Base-by-base conservation (phyloP, 2,113 vertebrate genomes). In the Machaerirhynchus nigripectus region DNA sequence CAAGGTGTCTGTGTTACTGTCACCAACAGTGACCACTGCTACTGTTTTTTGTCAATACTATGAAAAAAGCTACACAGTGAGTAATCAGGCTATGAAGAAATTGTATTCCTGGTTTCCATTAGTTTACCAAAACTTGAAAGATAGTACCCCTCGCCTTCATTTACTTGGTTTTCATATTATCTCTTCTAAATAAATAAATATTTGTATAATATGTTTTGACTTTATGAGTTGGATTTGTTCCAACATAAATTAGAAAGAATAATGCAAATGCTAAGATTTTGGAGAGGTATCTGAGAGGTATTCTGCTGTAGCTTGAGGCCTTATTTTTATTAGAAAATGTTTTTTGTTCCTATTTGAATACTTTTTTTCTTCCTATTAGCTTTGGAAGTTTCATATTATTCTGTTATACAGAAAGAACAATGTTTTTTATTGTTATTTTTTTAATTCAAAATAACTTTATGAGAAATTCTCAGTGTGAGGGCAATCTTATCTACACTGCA, bases 271-370 rank as follows among this genome's bases (percentile, higher is more conserved):
- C 3, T 64, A 63, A 74, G 67, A 80, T 73, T 94, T 95, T 95
- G 89, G 76, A 94, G 60, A 92, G 59, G 53, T 92, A 95, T 97
- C 78, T 92, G 37, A 90, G 77, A 85, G 57, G 70, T 75, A 97
- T 83, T 89, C 57, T 73, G 19, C n/a, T 85, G 27, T 90, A 85
- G 93, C 94, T 84, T 61, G 70, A 91, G 96, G 97, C 91, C 40
- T 92, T 94, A 37, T 79, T 95, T 97, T 96, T 97, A 97, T 97
- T 97, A 97, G 82, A 95, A 96, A 90, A 73, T 79, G 0, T 0
- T 64, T 90, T 92, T 79, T 91, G 17, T 75, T 88, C 46, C 68
- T 63, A 24, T 95, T 84, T 88, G 65, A 90, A 86, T 44, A 76
- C 0, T 37, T 78, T 73, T 69, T 92, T 50, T 10, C 28, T 92